Conservation (phyloP, 2,888 invertebrate genomes). For the Ecliptopera silaceata region DNA sequence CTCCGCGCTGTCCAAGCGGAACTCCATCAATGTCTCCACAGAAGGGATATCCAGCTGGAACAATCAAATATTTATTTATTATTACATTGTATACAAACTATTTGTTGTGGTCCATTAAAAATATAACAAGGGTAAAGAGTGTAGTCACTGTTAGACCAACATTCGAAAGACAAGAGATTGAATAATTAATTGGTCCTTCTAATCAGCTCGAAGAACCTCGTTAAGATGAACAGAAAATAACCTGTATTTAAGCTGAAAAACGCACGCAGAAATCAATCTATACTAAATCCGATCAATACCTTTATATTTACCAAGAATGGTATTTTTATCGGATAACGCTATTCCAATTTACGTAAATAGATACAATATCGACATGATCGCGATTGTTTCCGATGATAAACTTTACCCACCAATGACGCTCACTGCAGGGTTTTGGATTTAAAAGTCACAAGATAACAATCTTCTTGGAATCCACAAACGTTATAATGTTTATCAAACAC, state of each 20-base stretch:
- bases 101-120: too few species aligned
- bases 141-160: too few species aligned
- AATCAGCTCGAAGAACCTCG: too few species aligned
- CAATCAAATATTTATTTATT: slow-evolving; percentile 36
- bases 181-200: too few species aligned
- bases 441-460: slow-evolving; percentile 25
- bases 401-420: slow-evolving; percentile 16
- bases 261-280: too few species aligned
- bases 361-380: slow-evolving; percentile 21
- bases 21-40: slow-evolving; percentile 98
- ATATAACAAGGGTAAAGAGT: too few species aligned
- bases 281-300: too few species aligned
- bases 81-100: too few species aligned
- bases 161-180: too few species aligned
- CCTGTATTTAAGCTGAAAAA: too few species aligned
- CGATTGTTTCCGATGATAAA: slow-evolving; percentile 24
- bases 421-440: slow-evolving; percentile 22
- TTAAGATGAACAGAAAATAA: too few species aligned
- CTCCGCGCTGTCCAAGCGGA: slow-evolving; percentile 98
- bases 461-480: slow-evolving; percentile 27
- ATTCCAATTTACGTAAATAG: slow-evolving; percentile 1
- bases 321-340: slow-evolving; percentile 17
- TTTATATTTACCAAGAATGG: slow-evolving; percentile 21
- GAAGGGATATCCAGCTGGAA: slow-evolving; percentile 92
- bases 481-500: slow-evolving; percentile 45